Evolutionary conservation across 2,113 vertebrate genomes (phyloP).

Genomic region (Syngnathus typhle): DNA sequence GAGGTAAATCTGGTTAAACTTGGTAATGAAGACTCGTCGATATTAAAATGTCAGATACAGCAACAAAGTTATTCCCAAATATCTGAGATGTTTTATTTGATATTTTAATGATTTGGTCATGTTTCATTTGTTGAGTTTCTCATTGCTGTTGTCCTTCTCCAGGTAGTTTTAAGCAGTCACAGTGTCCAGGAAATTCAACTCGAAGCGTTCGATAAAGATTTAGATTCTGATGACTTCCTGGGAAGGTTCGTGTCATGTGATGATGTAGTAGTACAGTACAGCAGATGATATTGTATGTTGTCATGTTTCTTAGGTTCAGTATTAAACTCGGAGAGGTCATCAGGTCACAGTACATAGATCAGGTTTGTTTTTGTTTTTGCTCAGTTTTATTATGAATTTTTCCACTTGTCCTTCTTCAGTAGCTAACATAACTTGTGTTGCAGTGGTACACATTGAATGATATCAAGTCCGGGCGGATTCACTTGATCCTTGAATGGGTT

Average conservation of each 20-base stretch:
- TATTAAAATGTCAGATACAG: too few relatives aligned
- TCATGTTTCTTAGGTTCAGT: slow-evolving; percentile 49
- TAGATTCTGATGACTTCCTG: slow-evolving; percentile 86
- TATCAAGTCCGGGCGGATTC: slow-evolving; percentile 80
- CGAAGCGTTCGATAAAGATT: slow-evolving; percentile 84
- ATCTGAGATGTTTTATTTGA: not conserved
- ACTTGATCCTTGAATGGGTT: slow-evolving; percentile 81
- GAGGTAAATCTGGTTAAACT: slow-evolving; percentile 67
- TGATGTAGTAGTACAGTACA: not conserved
- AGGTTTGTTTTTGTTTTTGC: slow-evolving; percentile 39
- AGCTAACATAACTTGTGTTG: slow-evolving; percentile 15
- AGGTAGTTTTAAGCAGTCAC: slow-evolving; percentile 72
- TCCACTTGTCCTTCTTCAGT: too few relatives aligned
- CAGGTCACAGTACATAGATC: slow-evolving; percentile 59
- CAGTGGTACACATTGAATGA: slow-evolving; percentile 85
- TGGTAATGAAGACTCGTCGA: not conserved
- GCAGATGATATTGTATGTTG: not conserved
- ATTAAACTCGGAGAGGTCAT: slow-evolving; percentile 61
- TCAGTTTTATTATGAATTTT: not conserved
- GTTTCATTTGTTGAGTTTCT: not conserved
- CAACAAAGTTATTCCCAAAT: too few relatives aligned
- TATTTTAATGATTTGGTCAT: not conserved
- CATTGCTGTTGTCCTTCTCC: slow-evolving; percentile 8
- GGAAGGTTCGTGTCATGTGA: slow-evolving; percentile 72
- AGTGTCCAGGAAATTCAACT: slow-evolving; percentile 75